Evolutionary conservation across 2,888 invertebrate genomes (phyloP).

Genomic region (Heliothis peltigera): DNA sequence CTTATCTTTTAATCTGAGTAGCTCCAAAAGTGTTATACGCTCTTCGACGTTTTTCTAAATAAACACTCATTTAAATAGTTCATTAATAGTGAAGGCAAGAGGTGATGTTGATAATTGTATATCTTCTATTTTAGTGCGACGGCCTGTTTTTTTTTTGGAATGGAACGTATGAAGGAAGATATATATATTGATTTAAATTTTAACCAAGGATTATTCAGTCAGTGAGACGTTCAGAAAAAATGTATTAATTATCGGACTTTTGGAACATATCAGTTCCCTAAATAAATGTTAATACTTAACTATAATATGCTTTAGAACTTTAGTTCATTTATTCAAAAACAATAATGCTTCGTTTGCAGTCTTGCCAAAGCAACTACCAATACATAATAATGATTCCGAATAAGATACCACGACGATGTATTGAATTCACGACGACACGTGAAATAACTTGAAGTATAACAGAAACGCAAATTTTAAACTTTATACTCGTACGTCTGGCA

Average conservation of each 20-base stretch:
- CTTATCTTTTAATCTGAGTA: constrained; percentile 31
- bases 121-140: too few relatives aligned
- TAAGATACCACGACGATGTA: constrained; percentile 24
- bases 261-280: too few relatives aligned
- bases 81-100: not conserved
- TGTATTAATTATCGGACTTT: too few relatives aligned
- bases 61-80: not conserved
- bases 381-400: constrained; percentile 48
- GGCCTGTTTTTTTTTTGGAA: too few relatives aligned
- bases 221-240: too few relatives aligned
- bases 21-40: not conserved
- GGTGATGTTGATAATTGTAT: not conserved
- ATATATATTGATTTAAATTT: too few relatives aligned
- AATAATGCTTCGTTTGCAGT: constrained; percentile 17
- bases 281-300: too few relatives aligned
- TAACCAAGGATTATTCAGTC: too few relatives aligned
- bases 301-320: not conserved
- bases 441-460: constrained; percentile 27
- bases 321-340: constrained; percentile 17
- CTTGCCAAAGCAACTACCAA: constrained; percentile 25
- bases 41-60: not conserved
- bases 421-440: constrained; percentile 7
- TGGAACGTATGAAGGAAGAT: too few relatives aligned
- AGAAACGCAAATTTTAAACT: constrained; percentile 44
- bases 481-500: constrained; percentile 39